phyloP scores from a whole-genome alignment of 2,113 vertebrate species.

The Sinocyclocheilus anophthalmus region DNA sequence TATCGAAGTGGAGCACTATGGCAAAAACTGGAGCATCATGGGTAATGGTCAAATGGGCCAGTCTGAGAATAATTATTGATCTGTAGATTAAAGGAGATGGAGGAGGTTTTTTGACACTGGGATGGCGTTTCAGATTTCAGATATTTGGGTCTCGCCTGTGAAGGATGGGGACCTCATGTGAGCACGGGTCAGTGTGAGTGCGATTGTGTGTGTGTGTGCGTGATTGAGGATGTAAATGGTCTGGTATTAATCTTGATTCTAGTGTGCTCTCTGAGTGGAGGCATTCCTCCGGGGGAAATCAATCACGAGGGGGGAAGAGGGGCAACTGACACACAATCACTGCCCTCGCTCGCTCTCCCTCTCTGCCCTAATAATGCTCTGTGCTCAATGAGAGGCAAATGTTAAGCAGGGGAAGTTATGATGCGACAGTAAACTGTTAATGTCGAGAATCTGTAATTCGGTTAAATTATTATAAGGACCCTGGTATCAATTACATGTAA shows the following conservation, averaged over 20 bases:
- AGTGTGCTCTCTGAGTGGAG: slow-evolving; percentile 58
- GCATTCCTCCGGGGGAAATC: slow-evolving; percentile 68
- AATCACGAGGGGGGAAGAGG: slow-evolving; percentile 59
- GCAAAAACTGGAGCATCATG: background rate
- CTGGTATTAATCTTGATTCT: slow-evolving; percentile 72
- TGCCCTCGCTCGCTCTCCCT: slow-evolving; percentile 32
- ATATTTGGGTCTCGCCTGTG: slow-evolving; percentile 35
- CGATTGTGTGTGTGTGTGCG: slow-evolving; percentile 39
- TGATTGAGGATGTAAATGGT: slow-evolving; percentile 69
- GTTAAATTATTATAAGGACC: slow-evolving; percentile 35
- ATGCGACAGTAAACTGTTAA: slow-evolving; percentile 33
- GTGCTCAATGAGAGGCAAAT: slow-evolving; percentile 31
- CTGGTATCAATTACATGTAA: slow-evolving; percentile 22
- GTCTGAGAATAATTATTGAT: slow-evolving; percentile 53
- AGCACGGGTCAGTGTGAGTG: slow-evolving; percentile 48
- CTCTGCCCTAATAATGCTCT: slow-evolving; percentile 26
- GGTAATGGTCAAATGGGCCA: slow-evolving; percentile 28
- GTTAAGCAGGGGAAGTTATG: slow-evolving; percentile 44
- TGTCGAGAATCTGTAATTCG: slow-evolving; percentile 7
- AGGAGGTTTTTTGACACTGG: slow-evolving; percentile 43
- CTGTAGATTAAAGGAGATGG: slow-evolving; percentile 44
- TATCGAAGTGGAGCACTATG: background rate
- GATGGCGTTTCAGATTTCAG: slow-evolving; percentile 46
- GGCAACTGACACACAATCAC: slow-evolving; percentile 61
- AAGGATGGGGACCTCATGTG: slow-evolving; percentile 47